Base-by-base conservation (phyloP, 1,140 invertebrate genomes). In the Brachionus manjavacas region DNA sequence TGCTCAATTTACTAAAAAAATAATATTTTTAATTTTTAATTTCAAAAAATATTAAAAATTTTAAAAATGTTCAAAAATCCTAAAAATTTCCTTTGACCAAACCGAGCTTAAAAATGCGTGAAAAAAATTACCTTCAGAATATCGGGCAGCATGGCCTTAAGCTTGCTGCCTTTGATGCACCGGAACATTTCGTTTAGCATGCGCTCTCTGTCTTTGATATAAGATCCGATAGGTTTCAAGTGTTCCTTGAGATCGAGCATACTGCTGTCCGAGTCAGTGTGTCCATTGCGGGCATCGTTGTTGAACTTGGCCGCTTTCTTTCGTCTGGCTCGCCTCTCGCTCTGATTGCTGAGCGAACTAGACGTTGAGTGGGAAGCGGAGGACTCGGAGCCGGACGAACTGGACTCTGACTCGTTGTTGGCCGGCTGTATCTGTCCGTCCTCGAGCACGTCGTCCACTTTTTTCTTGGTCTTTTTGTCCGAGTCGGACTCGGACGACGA, bases 101-200 rank as follows among this genome's bases (percentile, higher is more conserved):
- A 31, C n/a, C 14, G 20, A 66, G n/a, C 20, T 16, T 31, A 31
- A 55, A n/a, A 64, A 55, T 12, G 1, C 14, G 31, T 4, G n/a
- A 46, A 25, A 68, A 35, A 68, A 83, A 16, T 60, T 86, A 88
- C 88, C 87, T 87, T 88, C 2, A 89, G 83, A 16, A 88, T 85
- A 52, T 89, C 88, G 9, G 88, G 88, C 46, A 89, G 70, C 70
- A 88, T 87, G 8, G 87, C 83, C 20, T 86, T 86, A 28, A 89
- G 85, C 68, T 87, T 88, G 52, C 85, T 66, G 1, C 87, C 87
- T 28, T 85, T 86, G 0, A 89, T 86, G 64, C 87, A 87, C 4
- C 85, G 83, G 55, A 89, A 89, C 87, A 89, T 87, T 78, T 89
- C 85, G 7, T 87, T 85, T 9, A 89, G 72, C 87, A 89, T 87